Conservation (phyloP, 2,113 vertebrate species). For the Trochalopteron elliotii region DNA sequence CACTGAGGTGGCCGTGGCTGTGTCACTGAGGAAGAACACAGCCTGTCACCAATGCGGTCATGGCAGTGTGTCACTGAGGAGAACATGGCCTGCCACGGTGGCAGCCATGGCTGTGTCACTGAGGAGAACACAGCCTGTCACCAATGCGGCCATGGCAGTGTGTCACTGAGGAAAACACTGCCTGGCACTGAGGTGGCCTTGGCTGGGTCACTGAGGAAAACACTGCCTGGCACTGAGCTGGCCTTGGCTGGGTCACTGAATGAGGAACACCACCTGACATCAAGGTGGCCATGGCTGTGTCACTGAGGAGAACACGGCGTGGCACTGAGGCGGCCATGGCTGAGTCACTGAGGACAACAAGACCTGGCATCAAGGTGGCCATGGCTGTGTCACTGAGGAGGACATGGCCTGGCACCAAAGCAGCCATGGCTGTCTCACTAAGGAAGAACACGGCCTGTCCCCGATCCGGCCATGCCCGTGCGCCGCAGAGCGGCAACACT, state of each 20-base stretch:
- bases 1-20: rapidly evolving
- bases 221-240: not conserved
- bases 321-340: rapidly evolving
- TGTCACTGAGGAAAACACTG: too few relatives aligned
- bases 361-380: too few relatives aligned
- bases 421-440: too few relatives aligned
- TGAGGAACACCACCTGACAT: rapidly evolving
- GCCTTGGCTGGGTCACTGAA: not conserved
- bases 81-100: rapidly evolving
- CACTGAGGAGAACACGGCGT: too few relatives aligned
- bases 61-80: not conserved
- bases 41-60: too few relatives aligned
- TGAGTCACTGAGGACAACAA: not conserved
- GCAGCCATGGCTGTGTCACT: not conserved
- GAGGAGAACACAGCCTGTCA: too few relatives aligned
- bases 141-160: too few relatives aligned
- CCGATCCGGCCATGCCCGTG: too few relatives aligned
- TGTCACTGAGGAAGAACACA: too few relatives aligned
- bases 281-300: not conserved
- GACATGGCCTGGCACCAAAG: too few relatives aligned
- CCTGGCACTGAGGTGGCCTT: rapidly evolving
- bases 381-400: too few relatives aligned
- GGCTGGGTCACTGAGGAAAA: not conserved
- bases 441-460: too few relatives aligned
- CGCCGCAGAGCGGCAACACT: not conserved